Base-by-base conservation (phyloP, 2,888 invertebrate species). In the Ctenicera cuprea region DNA sequence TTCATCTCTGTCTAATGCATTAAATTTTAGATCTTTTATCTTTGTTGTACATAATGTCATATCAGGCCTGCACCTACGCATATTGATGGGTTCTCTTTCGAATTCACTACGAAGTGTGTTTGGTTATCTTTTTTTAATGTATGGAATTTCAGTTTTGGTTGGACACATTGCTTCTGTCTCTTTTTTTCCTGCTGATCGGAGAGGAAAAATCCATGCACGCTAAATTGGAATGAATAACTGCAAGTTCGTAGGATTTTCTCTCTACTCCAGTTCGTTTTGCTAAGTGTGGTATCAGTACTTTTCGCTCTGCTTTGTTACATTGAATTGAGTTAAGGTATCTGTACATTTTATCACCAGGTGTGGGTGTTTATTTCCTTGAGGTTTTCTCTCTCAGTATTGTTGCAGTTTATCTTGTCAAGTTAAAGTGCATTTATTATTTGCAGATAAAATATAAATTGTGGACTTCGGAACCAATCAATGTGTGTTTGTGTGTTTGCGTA, bases 351-450 rank as follows among this genome's bases (percentile, higher is more conserved):
- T 59, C 38, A 38, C 14, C 38, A 38, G 38, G 33, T 18, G 59
- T 59, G 12, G 59, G 59, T 59, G 59, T 59, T 59, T 37, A 38
- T 59, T 59, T 59, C 59, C 20, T 16, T 4, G 38, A 59, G 38
- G 18, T 33, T 37, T 59, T 33, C 14, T 57, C 52, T 22, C 38
- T 16, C n/a, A n/a, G 3, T 18, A 9, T 33, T 37, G 18, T 59
- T 20, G 38, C 22, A 59, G 18, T 59, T 38, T 59, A 30, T 38
- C 57, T 37, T 50, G 50, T 50, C 20, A 50, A 16, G 20, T n/a
- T 38, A 20, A 20, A 38, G 38, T 59, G 38, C 59, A 59, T 59
- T 59, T 11, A 18, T 16, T 50, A 48, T 11, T 48, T 33, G 33
- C 33, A 33, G 9, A 33, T 33, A 33, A 33, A 26, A 26, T 26